Evolutionary conservation across 2,113 vertebrate genomes (phyloP), one percentile per base, ranked within the genome.

Genomic region (Mastomys natalensis): DNA sequence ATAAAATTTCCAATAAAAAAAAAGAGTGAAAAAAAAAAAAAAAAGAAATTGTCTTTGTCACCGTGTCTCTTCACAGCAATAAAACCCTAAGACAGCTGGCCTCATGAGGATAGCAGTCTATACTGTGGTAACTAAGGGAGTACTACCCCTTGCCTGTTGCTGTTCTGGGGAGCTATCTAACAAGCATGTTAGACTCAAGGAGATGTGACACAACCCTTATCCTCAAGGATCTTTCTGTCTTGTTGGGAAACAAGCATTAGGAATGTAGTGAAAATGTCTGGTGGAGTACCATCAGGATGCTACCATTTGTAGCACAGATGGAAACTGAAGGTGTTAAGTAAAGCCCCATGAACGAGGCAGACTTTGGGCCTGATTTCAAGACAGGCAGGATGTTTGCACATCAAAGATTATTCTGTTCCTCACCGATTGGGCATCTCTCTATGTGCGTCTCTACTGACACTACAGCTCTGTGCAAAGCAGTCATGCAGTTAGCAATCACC

Each of bases 141-240:
- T 16, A 16, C 16, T 1, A 2, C 4, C 4, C 29, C 3, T 3
- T 15, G 7, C 55, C 34, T 51, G 15, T 17, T 51, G 22, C 40
- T 58, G 66, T n/a, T 82, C 77, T 73, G 11, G 22, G 24, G 62
- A 76, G 48, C 60, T 48, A 62, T 51, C 43, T 72, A 31, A 45
- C 17, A 4, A 21, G 73, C 9, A 15, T 29, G 5, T 16, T 3
- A 45, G 24, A 55, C 43, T 80, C 24, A 72, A 24, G 40, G 58
- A 84, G 40, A 58, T 6, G 37, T 1, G 64, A 8, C 40, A 58
- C 43, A 48, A 87, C 26, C 62, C 45, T 51, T 45, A 86, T 58
- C 13, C 24, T 72, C n/a, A 55, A 62, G 85, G 29, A 55, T 40
- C 34, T 29, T 87, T 74, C 43, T 11, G 8, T 87, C 26, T 84